Percentiles rank a stretch among this genome's conserved stretches.
phyloP scores from a whole-genome alignment of 2,888 invertebrate genomes.

The Fragum sueziense region DNA sequence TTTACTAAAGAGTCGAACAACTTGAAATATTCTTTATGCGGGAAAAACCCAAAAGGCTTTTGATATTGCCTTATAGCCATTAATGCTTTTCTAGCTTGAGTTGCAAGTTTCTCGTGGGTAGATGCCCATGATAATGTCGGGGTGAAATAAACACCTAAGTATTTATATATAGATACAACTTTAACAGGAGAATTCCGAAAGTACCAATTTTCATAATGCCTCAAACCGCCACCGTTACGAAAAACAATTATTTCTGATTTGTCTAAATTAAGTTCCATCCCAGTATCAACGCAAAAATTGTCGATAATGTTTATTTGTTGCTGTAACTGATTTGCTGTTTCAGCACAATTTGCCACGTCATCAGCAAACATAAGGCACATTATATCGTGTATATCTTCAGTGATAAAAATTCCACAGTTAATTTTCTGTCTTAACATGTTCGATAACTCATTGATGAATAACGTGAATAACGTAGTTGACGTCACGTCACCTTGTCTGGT shows the following conservation, averaged over 20 bases:
- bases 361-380: neutral
- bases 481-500: constrained; percentile 9
- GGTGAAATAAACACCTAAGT: constrained; percentile 8
- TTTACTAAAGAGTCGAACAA: constrained; percentile 8
- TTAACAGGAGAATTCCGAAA: neutral
- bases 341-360: constrained; percentile 5
- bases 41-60: constrained; percentile 2
- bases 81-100: neutral
- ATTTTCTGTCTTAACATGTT: too few species aligned
- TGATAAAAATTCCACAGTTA: constrained; percentile 9
- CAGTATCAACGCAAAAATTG: constrained; percentile 8
- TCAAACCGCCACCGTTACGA: constrained; percentile 6
- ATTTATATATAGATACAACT: constrained; percentile 3
- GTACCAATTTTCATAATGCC: constrained; percentile 9
- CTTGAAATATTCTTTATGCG: constrained; percentile 2
- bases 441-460: constrained; percentile 13
- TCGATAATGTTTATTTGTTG: neutral
- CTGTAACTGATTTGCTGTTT: constrained; percentile 4
- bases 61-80: neutral
- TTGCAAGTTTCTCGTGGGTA: neutral
- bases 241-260: neutral
- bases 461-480: neutral
- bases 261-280: constrained; percentile 4
- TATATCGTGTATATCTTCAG: neutral
- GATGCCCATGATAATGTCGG: neutral